Evolutionary conservation across 2,113 vertebrate species (phyloP).

Genomic region (Pomatorhinus ruficollis): DNA sequence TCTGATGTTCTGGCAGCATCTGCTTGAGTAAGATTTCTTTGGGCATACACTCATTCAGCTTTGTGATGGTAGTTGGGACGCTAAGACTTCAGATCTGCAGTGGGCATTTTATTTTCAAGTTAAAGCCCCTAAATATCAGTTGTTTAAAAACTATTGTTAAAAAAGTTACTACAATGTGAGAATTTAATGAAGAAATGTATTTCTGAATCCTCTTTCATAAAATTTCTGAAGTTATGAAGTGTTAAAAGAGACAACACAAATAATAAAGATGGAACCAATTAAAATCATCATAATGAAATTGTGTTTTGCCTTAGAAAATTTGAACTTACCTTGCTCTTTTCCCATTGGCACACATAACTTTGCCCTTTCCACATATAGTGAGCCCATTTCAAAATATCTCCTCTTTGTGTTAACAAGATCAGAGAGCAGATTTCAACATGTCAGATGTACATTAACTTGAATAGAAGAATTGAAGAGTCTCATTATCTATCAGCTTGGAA

Average conservation of each 20-base stretch:
- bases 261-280: neutral
- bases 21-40: neutral
- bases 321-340: neutral
- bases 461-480: neutral
- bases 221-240: neutral
- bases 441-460: neutral
- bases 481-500: neutral
- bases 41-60: neutral
- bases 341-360: neutral
- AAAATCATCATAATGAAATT: neutral
- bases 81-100: neutral
- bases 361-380: neutral
- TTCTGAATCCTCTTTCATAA: neutral
- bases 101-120: neutral
- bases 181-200: neutral
- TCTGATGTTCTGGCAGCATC: neutral
- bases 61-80: neutral
- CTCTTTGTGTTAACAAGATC: neutral
- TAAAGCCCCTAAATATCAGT: neutral
- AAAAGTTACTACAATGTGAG: neutral
- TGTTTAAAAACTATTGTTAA: neutral
- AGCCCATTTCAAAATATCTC: neutral
- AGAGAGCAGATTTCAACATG: neutral
- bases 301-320: neutral
- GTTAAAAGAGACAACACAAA: neutral